These are phyloP conservation scores for Rhynchomys soricoides DNA, from an alignment of 2,113 vertebrate genomes.

Conservation along the genomic window DNA sequence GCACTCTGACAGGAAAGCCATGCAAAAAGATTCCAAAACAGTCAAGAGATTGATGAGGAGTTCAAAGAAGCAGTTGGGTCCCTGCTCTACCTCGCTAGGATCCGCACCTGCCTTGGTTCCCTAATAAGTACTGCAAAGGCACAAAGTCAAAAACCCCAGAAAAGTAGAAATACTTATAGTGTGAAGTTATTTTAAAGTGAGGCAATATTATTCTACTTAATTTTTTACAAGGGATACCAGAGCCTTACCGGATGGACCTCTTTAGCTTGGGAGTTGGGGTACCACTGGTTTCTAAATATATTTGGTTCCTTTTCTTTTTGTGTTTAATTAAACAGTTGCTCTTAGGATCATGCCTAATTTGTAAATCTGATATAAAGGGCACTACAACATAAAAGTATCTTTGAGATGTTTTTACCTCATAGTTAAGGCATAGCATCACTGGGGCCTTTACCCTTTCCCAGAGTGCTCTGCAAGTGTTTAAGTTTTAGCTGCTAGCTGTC, in stretches of 20 bases:
- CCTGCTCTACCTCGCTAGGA: constrained; percentile 96
- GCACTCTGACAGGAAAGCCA: constrained; percentile 85
- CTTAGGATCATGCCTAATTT: constrained; percentile 73
- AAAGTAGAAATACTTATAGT: constrained; percentile 90
- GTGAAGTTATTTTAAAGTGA: constrained; percentile 86
- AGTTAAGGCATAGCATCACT: constrained; percentile 27
- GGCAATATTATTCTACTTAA: constrained; percentile 90
- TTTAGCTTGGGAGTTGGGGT: constrained; percentile 75
- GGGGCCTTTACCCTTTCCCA: constrained; percentile 21
- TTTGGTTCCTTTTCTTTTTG: constrained; percentile 61
- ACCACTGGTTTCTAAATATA: constrained; percentile 75
- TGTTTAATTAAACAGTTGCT: constrained; percentile 77
- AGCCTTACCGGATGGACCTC: constrained; percentile 96
- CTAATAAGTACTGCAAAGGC: constrained; percentile 92
- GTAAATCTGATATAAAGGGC: constrained; percentile 77
- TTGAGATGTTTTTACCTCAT: constrained; percentile 51
- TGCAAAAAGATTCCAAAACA: constrained; percentile 88
- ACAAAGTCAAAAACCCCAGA: constrained; percentile 93
- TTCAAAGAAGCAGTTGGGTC: constrained; percentile 98
- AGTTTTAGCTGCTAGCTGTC: constrained; percentile 38
- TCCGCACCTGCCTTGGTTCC: constrained; percentile 93
- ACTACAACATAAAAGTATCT: constrained; percentile 73
- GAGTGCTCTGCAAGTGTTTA: constrained; percentile 20
- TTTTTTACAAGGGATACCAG: constrained; percentile 97
- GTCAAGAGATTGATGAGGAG: constrained; percentile 96